Evolutionary conservation across 1,140 invertebrate species (phyloP).

Genomic region (Macrobrachium nipponense): DNA sequence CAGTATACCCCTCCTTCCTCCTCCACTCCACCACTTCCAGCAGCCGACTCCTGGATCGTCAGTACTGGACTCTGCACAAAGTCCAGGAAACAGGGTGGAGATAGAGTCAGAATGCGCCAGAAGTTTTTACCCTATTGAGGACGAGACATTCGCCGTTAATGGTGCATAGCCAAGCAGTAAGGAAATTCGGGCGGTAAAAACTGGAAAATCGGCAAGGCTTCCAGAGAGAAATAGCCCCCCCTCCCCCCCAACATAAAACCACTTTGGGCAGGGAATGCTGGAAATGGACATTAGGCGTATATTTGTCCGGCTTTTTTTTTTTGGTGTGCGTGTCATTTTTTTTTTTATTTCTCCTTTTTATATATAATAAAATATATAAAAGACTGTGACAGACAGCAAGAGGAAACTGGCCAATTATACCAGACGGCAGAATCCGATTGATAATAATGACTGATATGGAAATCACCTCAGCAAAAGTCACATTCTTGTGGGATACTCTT

Average conservation of each 20-base stretch:
- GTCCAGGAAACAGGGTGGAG: conserved; percentile 43
- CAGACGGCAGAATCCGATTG: too few species aligned
- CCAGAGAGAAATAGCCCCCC: conserved; percentile 42
- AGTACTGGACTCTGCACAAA: conserved; percentile 27
- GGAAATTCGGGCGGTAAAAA: conserved; percentile 57
- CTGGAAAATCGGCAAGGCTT: conserved; percentile 40
- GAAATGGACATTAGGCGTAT: neutral
- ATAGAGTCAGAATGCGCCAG: conserved; percentile 40
- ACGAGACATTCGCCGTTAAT: conserved; percentile 48
- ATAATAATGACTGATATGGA: too few species aligned
- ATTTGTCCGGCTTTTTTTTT: neutral
- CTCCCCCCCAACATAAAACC: conserved; percentile 5
- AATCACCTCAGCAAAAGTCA: too few species aligned
- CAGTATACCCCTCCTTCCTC: neutral
- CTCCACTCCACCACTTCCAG: neutral
- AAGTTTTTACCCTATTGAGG: conserved; percentile 57
- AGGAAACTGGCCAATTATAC: neutral
- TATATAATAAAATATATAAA: neutral
- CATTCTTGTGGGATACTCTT: too few species aligned
- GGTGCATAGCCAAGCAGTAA: conserved; percentile 61
- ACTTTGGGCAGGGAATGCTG: neutral
- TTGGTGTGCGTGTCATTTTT: too few species aligned
- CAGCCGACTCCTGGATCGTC: neutral
- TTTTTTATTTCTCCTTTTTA: neutral
- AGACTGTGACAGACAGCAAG: neutral